Evolutionary conservation across 2,888 invertebrate species (phyloP).

Genomic region (Heteropelma amictum): DNA sequence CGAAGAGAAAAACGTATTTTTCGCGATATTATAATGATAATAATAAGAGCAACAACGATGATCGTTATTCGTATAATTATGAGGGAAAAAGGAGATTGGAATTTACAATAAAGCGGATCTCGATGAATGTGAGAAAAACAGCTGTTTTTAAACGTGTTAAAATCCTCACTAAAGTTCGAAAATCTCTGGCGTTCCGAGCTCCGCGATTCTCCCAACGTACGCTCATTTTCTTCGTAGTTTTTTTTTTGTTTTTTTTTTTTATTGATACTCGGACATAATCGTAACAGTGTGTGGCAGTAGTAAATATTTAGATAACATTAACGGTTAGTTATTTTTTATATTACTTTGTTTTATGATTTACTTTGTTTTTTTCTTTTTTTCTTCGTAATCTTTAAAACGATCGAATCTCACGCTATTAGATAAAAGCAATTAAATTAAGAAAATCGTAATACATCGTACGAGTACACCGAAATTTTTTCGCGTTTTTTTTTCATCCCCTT

Average conservation of each 20-base stretch:
- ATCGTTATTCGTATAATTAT: too few species aligned
- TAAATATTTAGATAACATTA: slow-evolving; percentile 59
- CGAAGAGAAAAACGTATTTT: too few species aligned
- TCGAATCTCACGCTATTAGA: slow-evolving; percentile 43
- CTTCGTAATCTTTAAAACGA: neutral
- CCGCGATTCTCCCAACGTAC: neutral
- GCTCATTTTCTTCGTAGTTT: slow-evolving; percentile 2
- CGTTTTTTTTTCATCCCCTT: slow-evolving; percentile 30
- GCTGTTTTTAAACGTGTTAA: too few species aligned
- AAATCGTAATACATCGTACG: slow-evolving; percentile 24
- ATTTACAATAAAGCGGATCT: too few species aligned
- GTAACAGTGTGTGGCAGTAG: slow-evolving; percentile 60
- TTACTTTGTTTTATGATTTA: too few species aligned
- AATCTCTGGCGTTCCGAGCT: neutral
- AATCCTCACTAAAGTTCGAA: too few species aligned
- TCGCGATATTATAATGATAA: too few species aligned
- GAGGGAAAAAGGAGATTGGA: too few species aligned
- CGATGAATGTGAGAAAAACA: too few species aligned
- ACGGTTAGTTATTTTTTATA: too few species aligned
- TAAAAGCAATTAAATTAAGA: slow-evolving; percentile 37
- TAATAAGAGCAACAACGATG: too few species aligned
- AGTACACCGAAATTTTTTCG: slow-evolving; percentile 30
- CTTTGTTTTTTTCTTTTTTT: slow-evolving; percentile 12
- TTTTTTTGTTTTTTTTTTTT: slow-evolving; percentile 39
- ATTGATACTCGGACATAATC: slow-evolving; percentile 57